Evolutionary conservation across 2,888 invertebrate species (phyloP).

Genomic region (Eristalis intricaria): DNA sequence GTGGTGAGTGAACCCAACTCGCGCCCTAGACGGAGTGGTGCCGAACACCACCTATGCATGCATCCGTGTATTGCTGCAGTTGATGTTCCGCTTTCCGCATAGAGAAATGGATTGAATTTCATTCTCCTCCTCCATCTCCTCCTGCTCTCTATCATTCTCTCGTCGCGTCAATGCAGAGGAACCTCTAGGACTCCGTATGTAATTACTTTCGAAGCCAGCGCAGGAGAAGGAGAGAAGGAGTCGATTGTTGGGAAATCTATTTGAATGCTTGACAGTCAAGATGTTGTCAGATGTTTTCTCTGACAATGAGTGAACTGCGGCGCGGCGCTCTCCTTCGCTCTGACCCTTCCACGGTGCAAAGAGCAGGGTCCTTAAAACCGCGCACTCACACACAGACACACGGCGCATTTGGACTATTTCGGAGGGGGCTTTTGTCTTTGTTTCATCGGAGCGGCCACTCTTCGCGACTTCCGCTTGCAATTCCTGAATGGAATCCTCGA

Average conservation of each 20-base stretch:
- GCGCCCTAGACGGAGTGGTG: constrained; percentile 62
- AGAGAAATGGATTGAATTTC: constrained; percentile 63
- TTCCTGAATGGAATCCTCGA: constrained; percentile 70
- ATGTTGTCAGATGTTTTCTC: constrained; percentile 65
- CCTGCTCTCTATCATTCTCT: background rate
- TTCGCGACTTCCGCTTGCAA: constrained; percentile 72
- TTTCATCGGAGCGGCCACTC: constrained; percentile 63
- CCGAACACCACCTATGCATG: constrained; percentile 57
- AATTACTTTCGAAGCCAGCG: constrained; percentile 42
- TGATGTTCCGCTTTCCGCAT: constrained; percentile 29
- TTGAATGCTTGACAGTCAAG: constrained; percentile 69
- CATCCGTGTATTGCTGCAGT: constrained; percentile 61
- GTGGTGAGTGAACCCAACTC: constrained; percentile 50
- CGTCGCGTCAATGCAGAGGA: background rate
- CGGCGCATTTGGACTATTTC: constrained; percentile 60
- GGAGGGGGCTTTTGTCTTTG: constrained; percentile 64
- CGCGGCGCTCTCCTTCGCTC: constrained; percentile 40
- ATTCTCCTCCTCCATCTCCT: background rate
- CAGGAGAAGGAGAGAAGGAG: constrained; percentile 44
- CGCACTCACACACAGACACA: constrained; percentile 24
- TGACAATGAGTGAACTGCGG: constrained; percentile 42
- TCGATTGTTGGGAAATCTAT: constrained; percentile 66
- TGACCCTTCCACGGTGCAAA: constrained; percentile 57
- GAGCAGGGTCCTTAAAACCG: constrained; percentile 54
- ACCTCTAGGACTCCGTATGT: constrained; percentile 30